Percentiles rank a stretch among this genome's conserved stretches.
Conservation (phyloP, 2,113 vertebrate genomes). For the Halichoeres trimaculatus region DNA sequence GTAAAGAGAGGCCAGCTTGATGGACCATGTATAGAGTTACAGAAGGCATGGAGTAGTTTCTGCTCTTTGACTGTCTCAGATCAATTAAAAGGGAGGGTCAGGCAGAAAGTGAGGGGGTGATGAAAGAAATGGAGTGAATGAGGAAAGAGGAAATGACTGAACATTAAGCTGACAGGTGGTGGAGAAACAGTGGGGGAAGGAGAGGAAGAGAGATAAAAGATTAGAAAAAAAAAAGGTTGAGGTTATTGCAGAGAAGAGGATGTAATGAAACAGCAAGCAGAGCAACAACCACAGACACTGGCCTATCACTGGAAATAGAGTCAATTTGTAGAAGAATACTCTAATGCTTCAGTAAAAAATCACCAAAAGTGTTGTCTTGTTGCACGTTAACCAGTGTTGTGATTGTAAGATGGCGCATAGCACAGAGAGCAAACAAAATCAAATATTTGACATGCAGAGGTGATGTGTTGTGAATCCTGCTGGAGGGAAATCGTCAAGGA, state of each 20-base stretch:
- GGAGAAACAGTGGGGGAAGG: conserved; percentile 43
- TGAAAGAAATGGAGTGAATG: conserved; percentile 67
- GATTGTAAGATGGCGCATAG: neutral
- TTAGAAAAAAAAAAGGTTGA: conserved; percentile 29
- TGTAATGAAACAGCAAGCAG: conserved; percentile 59
- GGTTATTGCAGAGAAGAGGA: conserved; percentile 62
- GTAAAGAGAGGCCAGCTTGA: conserved; percentile 70
- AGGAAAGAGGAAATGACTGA: conserved; percentile 73
- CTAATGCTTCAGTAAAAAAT: conserved; percentile 18
- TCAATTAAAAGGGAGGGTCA: conserved; percentile 75
- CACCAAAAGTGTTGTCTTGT: conserved; percentile 7
- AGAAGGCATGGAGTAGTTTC: conserved; percentile 70
- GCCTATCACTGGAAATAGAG: conserved; percentile 41
- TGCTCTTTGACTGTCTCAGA: conserved; percentile 63
- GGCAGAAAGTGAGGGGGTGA: conserved; percentile 31
- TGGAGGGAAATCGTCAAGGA: neutral
- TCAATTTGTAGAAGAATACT: conserved; percentile 38
- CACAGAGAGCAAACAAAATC: conserved; percentile 21
- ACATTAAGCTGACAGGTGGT: conserved; percentile 70
- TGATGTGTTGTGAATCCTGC: neutral
- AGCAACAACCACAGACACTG: conserved; percentile 42
- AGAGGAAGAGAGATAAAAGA: conserved; percentile 42
- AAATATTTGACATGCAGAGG: conserved; percentile 11
- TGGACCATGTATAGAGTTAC: conserved; percentile 76
- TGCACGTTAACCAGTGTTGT: neutral